phyloP scores from a whole-genome alignment of 2,113 vertebrate genomes.

The Patagioenas fasciata region DNA sequence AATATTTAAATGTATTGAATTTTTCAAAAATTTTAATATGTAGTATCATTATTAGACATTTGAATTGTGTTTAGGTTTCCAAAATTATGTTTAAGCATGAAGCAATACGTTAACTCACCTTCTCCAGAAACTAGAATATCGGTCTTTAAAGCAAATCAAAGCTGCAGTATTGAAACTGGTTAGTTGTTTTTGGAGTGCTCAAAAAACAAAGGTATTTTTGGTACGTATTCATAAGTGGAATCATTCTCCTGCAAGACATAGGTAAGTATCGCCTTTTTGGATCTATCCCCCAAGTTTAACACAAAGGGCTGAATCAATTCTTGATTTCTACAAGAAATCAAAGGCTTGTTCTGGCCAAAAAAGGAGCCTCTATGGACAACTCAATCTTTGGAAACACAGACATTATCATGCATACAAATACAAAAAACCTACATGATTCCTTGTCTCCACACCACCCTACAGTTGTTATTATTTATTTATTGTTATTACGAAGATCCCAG shows the following conservation, averaged over 20 bases:
- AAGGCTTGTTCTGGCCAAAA: not conserved
- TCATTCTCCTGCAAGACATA: not conserved
- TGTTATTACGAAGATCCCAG: not conserved
- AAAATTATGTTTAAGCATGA: constrained; percentile 29
- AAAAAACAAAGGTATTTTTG: not conserved
- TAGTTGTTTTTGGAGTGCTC: not conserved
- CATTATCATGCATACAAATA: constrained; percentile 26
- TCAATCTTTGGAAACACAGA: not conserved
- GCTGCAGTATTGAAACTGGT: not conserved
- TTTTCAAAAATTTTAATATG: constrained; percentile 29
- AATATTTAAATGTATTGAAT: constrained; percentile 32
- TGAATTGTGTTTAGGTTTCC: constrained; percentile 39
- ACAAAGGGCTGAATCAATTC: not conserved
- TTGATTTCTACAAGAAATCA: not conserved
- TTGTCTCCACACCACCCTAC: not conserved
- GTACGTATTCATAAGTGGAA: not conserved
- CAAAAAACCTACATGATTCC: not conserved
- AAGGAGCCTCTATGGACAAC: not conserved
- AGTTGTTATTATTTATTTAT: constrained; percentile 55
- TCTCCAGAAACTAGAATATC: not conserved
- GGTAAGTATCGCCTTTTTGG: not conserved
- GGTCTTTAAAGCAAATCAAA: not conserved
- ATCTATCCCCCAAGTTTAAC: not conserved
- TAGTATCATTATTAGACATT: not conserved
- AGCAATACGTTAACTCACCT: constrained; percentile 31